Evolutionary conservation across 2,888 invertebrate species (phyloP), one percentile per base, ranked within the genome.

Genomic region (Plebejus melissa): DNA sequence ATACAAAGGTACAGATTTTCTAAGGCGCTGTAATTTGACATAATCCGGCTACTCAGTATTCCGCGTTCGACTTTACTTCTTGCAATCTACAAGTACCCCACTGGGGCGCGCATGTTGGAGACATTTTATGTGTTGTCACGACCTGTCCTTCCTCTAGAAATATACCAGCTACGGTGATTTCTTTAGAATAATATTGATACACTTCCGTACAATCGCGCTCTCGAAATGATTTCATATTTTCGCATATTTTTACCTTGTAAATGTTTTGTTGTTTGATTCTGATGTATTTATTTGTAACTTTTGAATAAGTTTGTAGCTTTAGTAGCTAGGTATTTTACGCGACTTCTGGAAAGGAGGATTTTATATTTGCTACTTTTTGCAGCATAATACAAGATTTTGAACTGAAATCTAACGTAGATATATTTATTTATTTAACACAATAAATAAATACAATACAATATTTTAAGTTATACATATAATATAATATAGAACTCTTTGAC

Each of bases 101-200:
- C 9, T 60, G 13, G 60, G 65, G 65, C 32, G 32, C 28, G 5
- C 32, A 32, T 11, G 5, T 6, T 36, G 5, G 32, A 65, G 36
- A 65, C 32, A 36, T 11, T 5, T 32, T 32, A 13, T 13, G 4
- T 32, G 4, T 32, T 32, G 3, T 0, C 65, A 1, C 5, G 28
- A 4, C 65, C 32, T 13, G 32, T 36, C 65, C 32, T 16, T 65
- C 1, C 65, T 3, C 28, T 2, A 22, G 7, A 60, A 22, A 9
- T 7, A 28, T 28, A 13, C 9, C 6, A 36, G 13, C 32, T 65
- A 65, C 65, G 65, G 32, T 65, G 65, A 65, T 65, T 65, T 22
- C 65, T 32, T 65, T 65, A 65, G 65, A 65, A 65, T 65, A 65
- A 65, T 65, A 65, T 65, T 65, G 65, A 65, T 65, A 65, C 65